phyloP scores from a whole-genome alignment of 2,113 vertebrate species.

The Tonatia bakeri region DNA sequence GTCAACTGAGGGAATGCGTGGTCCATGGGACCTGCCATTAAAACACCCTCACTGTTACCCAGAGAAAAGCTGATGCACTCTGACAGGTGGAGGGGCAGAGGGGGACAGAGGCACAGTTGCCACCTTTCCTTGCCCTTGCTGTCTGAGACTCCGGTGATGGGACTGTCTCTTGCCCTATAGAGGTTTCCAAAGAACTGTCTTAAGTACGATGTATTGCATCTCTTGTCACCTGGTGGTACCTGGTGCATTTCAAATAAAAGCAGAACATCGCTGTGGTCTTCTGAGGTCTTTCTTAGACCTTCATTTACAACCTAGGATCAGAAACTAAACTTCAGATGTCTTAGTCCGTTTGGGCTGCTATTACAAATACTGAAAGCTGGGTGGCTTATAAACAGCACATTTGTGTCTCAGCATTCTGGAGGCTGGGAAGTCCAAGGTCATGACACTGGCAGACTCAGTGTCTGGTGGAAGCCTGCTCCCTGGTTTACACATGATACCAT shows the following conservation, averaged over 20 bases:
- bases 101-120: too few relatives aligned
- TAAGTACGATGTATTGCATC: neutral
- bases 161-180: neutral
- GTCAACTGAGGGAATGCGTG: constrained; percentile 32
- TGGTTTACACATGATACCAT: neutral
- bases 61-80: neutral
- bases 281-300: neutral
- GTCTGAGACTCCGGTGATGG: neutral
- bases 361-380: neutral
- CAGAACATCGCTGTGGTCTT: neutral
- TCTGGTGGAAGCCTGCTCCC: neutral
- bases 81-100: neutral
- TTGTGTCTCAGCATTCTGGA: neutral
- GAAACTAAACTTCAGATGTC: neutral
- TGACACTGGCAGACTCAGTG: neutral
- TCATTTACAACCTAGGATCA: neutral
- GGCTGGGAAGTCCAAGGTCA: neutral
- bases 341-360: neutral
- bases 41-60: constrained; percentile 4
- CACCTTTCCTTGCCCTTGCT: neutral
- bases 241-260: constrained; percentile 38
- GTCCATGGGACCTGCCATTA: constrained; percentile 38
- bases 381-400: neutral
- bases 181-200: constrained; percentile 32
- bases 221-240: constrained; percentile 35